phyloP scores from a whole-genome alignment of 2,113 vertebrate genomes.

The Morone saxatilis region DNA sequence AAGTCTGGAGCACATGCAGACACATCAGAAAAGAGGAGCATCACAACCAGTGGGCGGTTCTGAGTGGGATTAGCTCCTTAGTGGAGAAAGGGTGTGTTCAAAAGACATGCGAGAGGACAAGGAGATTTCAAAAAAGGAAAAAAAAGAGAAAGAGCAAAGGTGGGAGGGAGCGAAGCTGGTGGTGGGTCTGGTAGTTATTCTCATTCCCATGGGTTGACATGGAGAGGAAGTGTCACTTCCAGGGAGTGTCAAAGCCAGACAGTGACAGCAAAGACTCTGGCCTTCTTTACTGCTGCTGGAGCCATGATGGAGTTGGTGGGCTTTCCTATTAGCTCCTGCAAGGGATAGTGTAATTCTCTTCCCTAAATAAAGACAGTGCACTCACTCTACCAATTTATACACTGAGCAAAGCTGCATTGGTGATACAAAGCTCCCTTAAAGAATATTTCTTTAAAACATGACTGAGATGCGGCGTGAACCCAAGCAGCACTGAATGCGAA shows the following conservation, averaged over 20 bases:
- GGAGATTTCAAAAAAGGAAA: constrained; percentile 31
- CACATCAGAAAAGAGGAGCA: constrained; percentile 61
- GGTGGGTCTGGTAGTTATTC: constrained; percentile 52
- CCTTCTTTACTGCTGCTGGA: constrained; percentile 7
- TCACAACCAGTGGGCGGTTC: constrained; percentile 66
- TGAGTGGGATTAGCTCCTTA: constrained; percentile 73
- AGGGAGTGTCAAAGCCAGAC: constrained; percentile 43
- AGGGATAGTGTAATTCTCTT: neutral
- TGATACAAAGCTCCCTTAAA: too few relatives aligned
- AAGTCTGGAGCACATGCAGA: constrained; percentile 67
- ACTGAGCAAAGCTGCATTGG: too few relatives aligned
- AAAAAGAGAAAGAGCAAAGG: neutral
- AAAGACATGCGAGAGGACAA: constrained; percentile 68
- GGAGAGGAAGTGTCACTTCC: constrained; percentile 76
- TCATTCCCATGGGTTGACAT: constrained; percentile 49
- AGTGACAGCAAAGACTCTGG: constrained; percentile 30
- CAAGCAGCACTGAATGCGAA: neutral
- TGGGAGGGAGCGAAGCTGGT: constrained; percentile 18
- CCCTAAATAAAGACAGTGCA: neutral
- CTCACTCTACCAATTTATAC: neutral
- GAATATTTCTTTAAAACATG: neutral
- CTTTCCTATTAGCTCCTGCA: neutral
- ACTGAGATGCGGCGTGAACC: neutral
- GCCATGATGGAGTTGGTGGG: neutral
- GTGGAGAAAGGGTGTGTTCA: constrained; percentile 65